Conservation (phyloP, 2,113 vertebrate species). For the Rattus rattus region DNA sequence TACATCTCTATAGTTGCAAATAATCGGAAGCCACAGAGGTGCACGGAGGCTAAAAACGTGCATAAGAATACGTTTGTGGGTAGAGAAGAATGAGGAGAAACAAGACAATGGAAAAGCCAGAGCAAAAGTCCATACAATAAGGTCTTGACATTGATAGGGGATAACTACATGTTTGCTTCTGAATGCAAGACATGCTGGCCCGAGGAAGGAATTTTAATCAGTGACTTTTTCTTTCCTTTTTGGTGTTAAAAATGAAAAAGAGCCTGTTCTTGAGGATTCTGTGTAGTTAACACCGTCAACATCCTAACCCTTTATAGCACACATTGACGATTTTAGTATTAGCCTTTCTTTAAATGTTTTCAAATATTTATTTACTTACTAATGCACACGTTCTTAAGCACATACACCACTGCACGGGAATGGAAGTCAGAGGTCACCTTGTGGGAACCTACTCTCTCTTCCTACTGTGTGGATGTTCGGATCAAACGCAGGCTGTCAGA, state of each 20-base stretch:
- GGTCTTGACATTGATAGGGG: background rate
- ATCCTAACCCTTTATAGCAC: background rate
- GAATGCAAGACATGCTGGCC: background rate
- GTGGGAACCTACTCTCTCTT: background rate
- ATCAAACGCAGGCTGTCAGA: background rate
- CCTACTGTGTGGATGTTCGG: background rate
- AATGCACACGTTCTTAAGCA: background rate
- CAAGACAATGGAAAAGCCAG: background rate
- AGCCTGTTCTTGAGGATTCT: background rate
- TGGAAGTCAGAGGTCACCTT: background rate
- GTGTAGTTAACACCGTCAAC: background rate
- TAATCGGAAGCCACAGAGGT: background rate
- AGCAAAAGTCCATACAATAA: slow-evolving; percentile 1
- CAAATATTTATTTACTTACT: background rate
- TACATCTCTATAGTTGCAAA: slow-evolving; percentile 4
- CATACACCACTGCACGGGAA: background rate
- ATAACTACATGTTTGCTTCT: slow-evolving; percentile 1
- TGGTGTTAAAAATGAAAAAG: slow-evolving; percentile 34
- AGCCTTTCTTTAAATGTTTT: background rate
- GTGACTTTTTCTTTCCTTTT: background rate
- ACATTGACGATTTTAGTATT: background rate
- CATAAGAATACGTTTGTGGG: background rate
- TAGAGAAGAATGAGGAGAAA: background rate
- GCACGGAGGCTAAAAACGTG: background rate
- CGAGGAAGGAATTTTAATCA: slow-evolving; percentile 24